Conservation (phyloP, 2,113 vertebrate species). For the Cebidichthys violaceus region DNA sequence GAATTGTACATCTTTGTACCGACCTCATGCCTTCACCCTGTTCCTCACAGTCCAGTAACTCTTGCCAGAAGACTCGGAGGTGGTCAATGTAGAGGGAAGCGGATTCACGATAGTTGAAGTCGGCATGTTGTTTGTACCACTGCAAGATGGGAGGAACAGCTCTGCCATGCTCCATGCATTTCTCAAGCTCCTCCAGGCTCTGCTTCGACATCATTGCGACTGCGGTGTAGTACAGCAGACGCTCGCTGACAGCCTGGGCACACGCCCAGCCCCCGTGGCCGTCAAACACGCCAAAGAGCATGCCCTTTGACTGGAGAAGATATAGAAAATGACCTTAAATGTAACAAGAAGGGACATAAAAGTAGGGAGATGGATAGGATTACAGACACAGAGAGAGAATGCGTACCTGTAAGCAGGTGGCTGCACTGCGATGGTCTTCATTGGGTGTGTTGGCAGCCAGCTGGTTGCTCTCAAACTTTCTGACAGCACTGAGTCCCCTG, state of each 20-base stretch:
- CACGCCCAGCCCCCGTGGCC: conserved; percentile 93
- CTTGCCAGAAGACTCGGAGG: conserved; percentile 96
- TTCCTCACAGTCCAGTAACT: conserved; percentile 89
- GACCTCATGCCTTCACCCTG: conserved; percentile 84
- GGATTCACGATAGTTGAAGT: conserved; percentile 87
- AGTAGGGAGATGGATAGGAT: neutral
- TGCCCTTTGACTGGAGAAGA: conserved; percentile 85
- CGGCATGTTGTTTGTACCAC: conserved; percentile 89
- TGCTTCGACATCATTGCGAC: conserved; percentile 91
- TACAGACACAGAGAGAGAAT: neutral
- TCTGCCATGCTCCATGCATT: conserved; percentile 86
- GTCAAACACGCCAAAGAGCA: conserved; percentile 95
- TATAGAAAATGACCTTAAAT: neutral
- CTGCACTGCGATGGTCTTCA: conserved; percentile 91
- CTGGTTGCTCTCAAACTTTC: conserved; percentile 93
- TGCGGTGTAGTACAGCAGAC: conserved; percentile 91
- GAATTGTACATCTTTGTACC: neutral
- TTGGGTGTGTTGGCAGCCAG: conserved; percentile 91
- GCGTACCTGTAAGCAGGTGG: conserved; percentile 86
- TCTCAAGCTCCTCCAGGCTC: conserved; percentile 90
- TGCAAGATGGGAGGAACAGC: conserved; percentile 90
- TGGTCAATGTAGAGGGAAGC: conserved; percentile 89
- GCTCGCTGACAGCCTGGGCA: conserved; percentile 93
- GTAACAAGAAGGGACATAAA: neutral
- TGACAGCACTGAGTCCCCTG: conserved; percentile 83